Conservation (phyloP, 2,888 invertebrate genomes). For the Polydrusus pterygomalis region DNA sequence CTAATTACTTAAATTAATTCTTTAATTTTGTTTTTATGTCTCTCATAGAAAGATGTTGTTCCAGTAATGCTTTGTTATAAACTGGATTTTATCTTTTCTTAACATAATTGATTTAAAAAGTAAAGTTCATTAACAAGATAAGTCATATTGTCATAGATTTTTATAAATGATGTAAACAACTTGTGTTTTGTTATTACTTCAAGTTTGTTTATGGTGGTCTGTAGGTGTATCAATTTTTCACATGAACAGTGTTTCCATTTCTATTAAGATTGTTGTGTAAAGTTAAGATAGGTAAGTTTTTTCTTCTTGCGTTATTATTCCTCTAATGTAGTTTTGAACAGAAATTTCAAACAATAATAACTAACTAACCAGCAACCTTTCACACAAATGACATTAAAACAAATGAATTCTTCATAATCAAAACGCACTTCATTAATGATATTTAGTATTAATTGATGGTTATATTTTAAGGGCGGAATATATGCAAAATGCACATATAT, state of each 20-base stretch:
- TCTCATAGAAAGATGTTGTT: neutral
- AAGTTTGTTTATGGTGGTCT: neutral
- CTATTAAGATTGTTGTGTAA: neutral
- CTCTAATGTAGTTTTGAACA: no score
- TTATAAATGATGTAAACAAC: conserved; percentile 8
- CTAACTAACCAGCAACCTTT: no score
- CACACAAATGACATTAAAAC: no score
- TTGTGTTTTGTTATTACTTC: neutral
- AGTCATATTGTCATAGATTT: neutral
- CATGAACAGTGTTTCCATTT: neutral
- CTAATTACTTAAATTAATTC: conserved; percentile 3
- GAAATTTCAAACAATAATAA: no score
- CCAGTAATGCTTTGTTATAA: neutral
- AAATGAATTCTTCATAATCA: no score
- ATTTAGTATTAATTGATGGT: no score
- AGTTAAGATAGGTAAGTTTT: neutral
- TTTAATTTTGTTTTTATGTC: conserved; percentile 11
- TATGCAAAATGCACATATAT: no score
- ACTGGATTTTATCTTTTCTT: conserved; percentile 1
- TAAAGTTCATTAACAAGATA: conserved; percentile 35
- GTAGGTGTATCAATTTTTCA: neutral
- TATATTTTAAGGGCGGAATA: no score
- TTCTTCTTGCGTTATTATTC: no score
- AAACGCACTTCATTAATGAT: no score
- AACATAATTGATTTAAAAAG: conserved; percentile 19